Evolutionary conservation across 2,888 invertebrate species (phyloP).

Genomic region (Thecophora atra): DNA sequence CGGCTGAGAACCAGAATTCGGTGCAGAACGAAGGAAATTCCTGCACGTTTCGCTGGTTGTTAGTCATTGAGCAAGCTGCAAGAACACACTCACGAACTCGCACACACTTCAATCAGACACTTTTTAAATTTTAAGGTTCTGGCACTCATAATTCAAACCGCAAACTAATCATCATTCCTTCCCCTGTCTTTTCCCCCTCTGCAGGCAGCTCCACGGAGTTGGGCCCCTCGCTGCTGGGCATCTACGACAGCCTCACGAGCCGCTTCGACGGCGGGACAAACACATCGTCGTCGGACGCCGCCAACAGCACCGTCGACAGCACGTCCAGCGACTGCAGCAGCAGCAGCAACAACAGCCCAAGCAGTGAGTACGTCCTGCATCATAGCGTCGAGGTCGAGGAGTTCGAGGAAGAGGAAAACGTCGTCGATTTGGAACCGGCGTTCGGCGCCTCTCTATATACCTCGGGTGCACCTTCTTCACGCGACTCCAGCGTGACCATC

Average conservation of each 20-base stretch:
- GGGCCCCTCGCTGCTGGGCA: slow-evolving; percentile 84
- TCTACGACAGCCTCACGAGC: slow-evolving; percentile 80
- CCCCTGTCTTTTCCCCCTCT: slow-evolving; percentile 60
- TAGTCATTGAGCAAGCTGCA: slow-evolving; percentile 10
- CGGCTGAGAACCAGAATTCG: neutral
- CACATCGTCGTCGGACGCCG: neutral
- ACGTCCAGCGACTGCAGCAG: slow-evolving; percentile 31
- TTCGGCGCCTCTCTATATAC: slow-evolving; percentile 33
- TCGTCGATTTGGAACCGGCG: slow-evolving; percentile 41
- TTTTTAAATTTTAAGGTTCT: slow-evolving; percentile 2
- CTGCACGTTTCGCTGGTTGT: slow-evolving; percentile 19
- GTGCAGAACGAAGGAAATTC: slow-evolving; percentile 26
- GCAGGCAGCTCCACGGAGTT: slow-evolving; percentile 88
- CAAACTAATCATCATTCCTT: slow-evolving; percentile 17
- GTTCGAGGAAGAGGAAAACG: slow-evolving; percentile 35
- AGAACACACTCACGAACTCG: neutral
- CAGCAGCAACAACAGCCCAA: slow-evolving; percentile 40
- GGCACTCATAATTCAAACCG: slow-evolving; percentile 17
- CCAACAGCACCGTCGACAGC: slow-evolving; percentile 27
- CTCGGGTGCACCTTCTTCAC: slow-evolving; percentile 1
- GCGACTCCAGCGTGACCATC: slow-evolving; percentile 40
- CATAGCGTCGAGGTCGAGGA: slow-evolving; percentile 41
- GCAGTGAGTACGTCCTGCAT: slow-evolving; percentile 29
- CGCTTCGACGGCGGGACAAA: slow-evolving; percentile 61
- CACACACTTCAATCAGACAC: neutral